Base-by-base conservation (phyloP, 2,797 vertebrate species). In the Anguilla obscura region DNA sequence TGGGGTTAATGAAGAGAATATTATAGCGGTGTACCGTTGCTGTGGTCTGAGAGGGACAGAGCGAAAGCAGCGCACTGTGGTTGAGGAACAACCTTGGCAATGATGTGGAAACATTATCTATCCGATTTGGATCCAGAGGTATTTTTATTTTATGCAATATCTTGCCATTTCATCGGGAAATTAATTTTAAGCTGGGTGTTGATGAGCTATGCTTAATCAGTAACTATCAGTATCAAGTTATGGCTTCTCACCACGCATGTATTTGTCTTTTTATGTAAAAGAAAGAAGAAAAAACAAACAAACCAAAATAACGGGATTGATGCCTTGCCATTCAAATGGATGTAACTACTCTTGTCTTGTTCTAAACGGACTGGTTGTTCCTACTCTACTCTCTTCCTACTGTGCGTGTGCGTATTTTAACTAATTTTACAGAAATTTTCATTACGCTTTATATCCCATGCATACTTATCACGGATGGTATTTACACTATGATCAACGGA, bases 201-300 rank as follows among this genome's bases (percentile, higher is more conserved):
- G 2, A 79, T 24, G 27, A 0, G 3, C 50, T 16, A 0, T 88
- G 89, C 0, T 87, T 88, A 0, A 2, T 36, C 66, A 48, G 85
- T 89, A 94, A 94, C 93, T 92, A 89, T 91, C 90, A 90, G 30
- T 0, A 90, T 94, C 90, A 93, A 94, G 92, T 94, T 93, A 91
- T 89, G 66, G 89, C 92, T 84, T 54, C n/a, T 87, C 80, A 40
- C 27, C 30, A 45, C 60, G 63, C 45, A 71, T 60, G 83, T 71
- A 92, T 92, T 93, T 91, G 92, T 93, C 91, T 21, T 90, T 90
- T 86, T 90, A 89, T 91, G 84, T 90, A 86, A 85, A 90, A 89
- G 63, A 69, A 69, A 69, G 24, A 69, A 69, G 24, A 27, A 10
- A 27, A 69, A 66, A 89, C 87, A 48, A 74, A 48, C 89, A 10